Base-by-base conservation (phyloP, 2,113 vertebrate species). In the Paramormyrops kingsleyae region DNA sequence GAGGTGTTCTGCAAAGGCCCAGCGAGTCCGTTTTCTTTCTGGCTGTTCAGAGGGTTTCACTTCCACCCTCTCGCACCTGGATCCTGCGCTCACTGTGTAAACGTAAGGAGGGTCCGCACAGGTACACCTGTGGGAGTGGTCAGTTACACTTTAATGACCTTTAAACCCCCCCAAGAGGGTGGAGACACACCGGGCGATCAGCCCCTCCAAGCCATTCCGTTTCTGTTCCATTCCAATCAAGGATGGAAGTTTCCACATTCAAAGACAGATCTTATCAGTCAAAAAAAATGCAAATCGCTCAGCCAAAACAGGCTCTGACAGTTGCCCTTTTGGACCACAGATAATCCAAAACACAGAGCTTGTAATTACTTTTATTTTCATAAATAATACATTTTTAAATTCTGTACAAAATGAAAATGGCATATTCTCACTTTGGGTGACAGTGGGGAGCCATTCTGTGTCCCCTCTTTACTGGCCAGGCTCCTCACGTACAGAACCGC, bases 351-450 rank as follows among this genome's bases (percentile, higher is more conserved):
- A 94, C 92, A 93, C 80, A 89, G 84, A 89, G 66, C 90, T 91
- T 91, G 94, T 93, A 93, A 93, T 92, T 92, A 90, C 88, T 89
- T 88, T 91, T 90, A 15, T 27, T 87, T 87, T 87, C 47, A 50
- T 50, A 87, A 83, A 83, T 83, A 87, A 94, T 94, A 94, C 92
- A 94, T 94, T 94, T 95, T 3, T 83, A 39, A 93, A 92, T 91
- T 89, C 31, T 27, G 9, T 27, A 27, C 31, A 35, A 35, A 87
- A 56, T 53, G 35, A 52, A 87, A 87, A 87, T n/a, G 31, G 15
- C 31, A 88, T 92, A 92, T 94, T 92, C 80, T 59, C 21, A 39
- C n/a, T 62, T 83, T 59, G 56, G 56, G 21, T 24, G 21, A n/a
- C 21, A n/a, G 56, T n/a, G 59, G 59, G 19, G 10, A n/a, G 10